These are phyloP conservation scores for Linyphia triangularis DNA, from an alignment of 2,888 invertebrate species.

Conservation along the genomic window DNA sequence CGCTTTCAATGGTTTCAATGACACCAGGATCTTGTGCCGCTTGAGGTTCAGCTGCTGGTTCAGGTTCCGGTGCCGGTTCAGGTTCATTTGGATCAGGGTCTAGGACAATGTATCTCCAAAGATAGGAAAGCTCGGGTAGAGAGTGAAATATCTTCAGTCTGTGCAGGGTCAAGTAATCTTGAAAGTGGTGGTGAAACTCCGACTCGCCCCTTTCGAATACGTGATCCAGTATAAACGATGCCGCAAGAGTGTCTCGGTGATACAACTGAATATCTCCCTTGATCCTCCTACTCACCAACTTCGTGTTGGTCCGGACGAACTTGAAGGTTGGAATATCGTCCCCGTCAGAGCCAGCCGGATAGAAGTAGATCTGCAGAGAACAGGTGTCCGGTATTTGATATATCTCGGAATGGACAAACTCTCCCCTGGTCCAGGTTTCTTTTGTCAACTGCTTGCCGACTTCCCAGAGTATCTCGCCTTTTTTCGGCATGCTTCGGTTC, in stretches of 20 bases:
- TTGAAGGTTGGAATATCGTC: background rate
- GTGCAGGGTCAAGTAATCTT: background rate
- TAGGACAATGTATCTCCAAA: background rate
- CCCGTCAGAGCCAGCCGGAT: background rate
- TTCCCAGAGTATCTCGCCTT: background rate
- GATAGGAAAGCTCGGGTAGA: background rate
- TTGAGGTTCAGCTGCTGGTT: too few relatives aligned
- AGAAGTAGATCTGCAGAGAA: background rate
- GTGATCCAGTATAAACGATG: background rate
- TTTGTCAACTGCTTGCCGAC: background rate
- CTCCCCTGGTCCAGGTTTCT: background rate
- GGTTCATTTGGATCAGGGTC: background rate
- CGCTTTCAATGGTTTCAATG: too few relatives aligned
- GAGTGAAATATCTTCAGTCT: slow-evolving; percentile 1
- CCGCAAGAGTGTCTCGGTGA: background rate
- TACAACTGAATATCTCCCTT: background rate
- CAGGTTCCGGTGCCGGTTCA: background rate
- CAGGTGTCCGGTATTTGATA: background rate
- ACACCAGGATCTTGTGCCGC: too few relatives aligned
- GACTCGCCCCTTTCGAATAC: background rate
- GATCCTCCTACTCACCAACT: background rate
- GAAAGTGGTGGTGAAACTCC: background rate
- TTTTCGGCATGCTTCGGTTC: background rate
- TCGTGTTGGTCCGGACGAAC: background rate
- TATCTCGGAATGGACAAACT: background rate